Conservation (phyloP, 2,113 vertebrate species). For the Toxostoma redivivum region DNA sequence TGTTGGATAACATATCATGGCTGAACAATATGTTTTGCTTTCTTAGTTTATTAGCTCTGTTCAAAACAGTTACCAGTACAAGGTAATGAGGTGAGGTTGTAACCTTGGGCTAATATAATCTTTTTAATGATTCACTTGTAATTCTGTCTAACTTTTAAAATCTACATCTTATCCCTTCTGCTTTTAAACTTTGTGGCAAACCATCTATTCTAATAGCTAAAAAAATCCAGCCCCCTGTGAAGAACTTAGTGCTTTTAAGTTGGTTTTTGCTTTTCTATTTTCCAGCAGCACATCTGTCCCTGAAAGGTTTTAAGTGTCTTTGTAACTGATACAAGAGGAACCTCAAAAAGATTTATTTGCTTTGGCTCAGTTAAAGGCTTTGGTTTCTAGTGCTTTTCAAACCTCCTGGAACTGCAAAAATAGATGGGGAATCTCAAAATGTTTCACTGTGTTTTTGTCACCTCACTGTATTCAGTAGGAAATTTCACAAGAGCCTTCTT, state of each 20-base stretch:
- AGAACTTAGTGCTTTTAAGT: neutral
- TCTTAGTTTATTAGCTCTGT: neutral
- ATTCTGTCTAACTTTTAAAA: slow-evolving; percentile 1
- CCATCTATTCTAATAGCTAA: neutral
- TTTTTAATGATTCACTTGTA: slow-evolving; percentile 5
- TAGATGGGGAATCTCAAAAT: slow-evolving; percentile 13
- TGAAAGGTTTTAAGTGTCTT: slow-evolving; percentile 25
- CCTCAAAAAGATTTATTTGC: slow-evolving; percentile 25
- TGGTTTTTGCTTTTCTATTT: neutral
- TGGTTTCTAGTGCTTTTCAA: neutral
- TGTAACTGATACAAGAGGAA: neutral
- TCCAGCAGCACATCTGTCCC: slow-evolving; percentile 13
- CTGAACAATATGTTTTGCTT: neutral
- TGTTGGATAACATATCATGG: neutral
- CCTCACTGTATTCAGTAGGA: slow-evolving; percentile 3
- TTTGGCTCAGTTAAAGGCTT: slow-evolving; percentile 30
- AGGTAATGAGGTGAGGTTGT: neutral
- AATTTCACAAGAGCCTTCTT: slow-evolving; percentile 26
- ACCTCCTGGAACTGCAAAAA: slow-evolving; percentile 21
- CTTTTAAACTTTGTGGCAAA: slow-evolving; percentile 1
- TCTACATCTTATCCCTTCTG: neutral
- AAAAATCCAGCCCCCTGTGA: neutral
- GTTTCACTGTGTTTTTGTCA: slow-evolving; percentile 14
- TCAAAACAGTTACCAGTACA: neutral
- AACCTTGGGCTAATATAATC: neutral